phyloP scores from a whole-genome alignment of 2,888 invertebrate species.

The Pseudococcus longispinus region DNA sequence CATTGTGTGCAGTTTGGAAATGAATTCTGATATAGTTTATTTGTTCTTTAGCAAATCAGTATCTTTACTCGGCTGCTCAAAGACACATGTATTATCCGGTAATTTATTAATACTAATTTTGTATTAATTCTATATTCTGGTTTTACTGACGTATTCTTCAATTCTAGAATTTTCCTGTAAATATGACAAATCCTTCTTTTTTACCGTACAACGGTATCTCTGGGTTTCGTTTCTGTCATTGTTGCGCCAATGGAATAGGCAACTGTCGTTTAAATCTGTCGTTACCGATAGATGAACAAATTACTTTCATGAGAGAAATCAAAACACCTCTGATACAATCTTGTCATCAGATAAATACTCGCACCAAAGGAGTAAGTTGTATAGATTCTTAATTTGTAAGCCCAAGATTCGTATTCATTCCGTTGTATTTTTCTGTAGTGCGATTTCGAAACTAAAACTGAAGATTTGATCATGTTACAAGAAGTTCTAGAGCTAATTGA shows the following conservation, averaged over 20 bases:
- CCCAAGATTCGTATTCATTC: background rate
- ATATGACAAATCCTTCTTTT: background rate
- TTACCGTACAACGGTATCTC: background rate
- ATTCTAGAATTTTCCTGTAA: background rate
- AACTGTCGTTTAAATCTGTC: background rate
- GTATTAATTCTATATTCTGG: background rate
- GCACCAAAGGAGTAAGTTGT: background rate
- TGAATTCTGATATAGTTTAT: background rate
- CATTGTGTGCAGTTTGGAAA: background rate
- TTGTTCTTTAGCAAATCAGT: background rate
- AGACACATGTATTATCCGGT: background rate
- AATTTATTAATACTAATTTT: background rate
- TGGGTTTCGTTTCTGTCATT: background rate
- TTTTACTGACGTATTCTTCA: background rate
- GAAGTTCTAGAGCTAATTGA: background rate
- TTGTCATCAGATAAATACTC: background rate
- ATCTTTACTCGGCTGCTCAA: background rate
- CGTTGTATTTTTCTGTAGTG: background rate
- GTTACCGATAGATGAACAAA: background rate
- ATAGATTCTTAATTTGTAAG: background rate
- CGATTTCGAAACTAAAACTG: background rate
- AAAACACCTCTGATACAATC: conserved; percentile 22
- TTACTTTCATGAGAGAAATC: background rate
- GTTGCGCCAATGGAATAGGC: background rate
- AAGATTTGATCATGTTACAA: background rate